Conservation (phyloP, 2,797 vertebrate species). For the Anas acuta region DNA sequence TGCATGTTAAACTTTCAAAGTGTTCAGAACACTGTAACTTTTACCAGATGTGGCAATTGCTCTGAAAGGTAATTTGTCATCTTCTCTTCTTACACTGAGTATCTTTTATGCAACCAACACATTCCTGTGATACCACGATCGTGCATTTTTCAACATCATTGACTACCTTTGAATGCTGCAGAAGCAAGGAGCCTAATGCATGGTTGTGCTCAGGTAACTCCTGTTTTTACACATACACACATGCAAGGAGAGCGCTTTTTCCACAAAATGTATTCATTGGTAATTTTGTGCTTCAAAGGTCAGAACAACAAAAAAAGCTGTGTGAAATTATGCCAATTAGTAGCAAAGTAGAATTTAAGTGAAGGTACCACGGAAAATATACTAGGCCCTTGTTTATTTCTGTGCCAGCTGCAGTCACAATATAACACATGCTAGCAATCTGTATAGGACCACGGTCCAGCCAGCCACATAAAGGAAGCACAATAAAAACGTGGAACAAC, state of each 20-base stretch:
- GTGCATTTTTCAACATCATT: background rate
- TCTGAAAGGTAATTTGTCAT: background rate
- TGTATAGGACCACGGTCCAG: background rate
- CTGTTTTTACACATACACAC: background rate
- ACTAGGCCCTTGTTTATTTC: background rate
- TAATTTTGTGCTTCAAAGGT: background rate
- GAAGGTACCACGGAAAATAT: background rate
- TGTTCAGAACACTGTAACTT: background rate
- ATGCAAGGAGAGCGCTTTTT: background rate
- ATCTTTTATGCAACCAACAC: background rate
- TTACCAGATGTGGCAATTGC: background rate
- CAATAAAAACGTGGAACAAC: background rate
- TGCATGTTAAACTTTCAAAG: background rate
- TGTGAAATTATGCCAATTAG: background rate
- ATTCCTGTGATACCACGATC: rapidly evolving
- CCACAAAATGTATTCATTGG: background rate
- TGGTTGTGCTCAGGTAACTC: background rate
- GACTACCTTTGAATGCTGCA: background rate
- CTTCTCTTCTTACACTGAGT: background rate
- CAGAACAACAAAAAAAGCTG: background rate
- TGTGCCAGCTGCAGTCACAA: background rate
- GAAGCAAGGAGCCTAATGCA: background rate
- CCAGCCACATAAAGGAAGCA: background rate
- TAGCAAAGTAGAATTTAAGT: background rate
- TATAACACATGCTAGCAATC: background rate